Conservation (phyloP, 2,113 vertebrate species). For the Zapornia atra region DNA sequence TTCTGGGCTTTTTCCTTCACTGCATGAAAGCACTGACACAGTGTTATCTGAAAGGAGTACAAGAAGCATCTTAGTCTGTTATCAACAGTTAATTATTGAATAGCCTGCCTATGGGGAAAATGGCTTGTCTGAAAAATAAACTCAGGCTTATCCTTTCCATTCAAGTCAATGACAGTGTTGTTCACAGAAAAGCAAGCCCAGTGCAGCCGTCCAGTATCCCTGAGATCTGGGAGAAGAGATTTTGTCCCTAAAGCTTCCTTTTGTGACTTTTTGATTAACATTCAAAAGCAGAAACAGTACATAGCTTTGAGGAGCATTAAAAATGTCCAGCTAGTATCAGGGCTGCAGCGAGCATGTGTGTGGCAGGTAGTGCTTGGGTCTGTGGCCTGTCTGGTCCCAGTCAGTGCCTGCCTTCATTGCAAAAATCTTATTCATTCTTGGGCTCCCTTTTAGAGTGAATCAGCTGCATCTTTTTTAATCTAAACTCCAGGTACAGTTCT, state of each 20-base stretch:
- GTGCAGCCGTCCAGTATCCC: neutral
- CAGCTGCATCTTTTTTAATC: neutral
- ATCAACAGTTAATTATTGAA: neutral
- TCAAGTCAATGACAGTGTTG: neutral
- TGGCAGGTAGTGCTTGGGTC: neutral
- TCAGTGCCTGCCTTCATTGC: neutral
- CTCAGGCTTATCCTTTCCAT: neutral
- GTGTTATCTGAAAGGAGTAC: neutral
- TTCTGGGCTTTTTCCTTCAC: neutral
- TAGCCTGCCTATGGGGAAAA: neutral
- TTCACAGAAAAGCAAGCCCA: neutral
- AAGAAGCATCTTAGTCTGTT: neutral
- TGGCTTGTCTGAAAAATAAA: neutral
- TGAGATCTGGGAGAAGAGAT: neutral
- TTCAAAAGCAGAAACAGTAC: neutral
- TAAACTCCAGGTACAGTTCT: neutral
- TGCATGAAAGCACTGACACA: neutral
- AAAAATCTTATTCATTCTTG: neutral
- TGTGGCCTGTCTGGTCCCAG: fast-evolving
- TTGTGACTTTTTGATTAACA: neutral
- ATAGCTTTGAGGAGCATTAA: neutral
- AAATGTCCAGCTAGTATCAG: neutral
- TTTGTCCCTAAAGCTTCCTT: neutral
- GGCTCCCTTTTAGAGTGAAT: neutral
- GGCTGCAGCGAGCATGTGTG: neutral